These are phyloP conservation scores for Parnassius apollo DNA, from an alignment of 2,888 invertebrate genomes.

Conservation along the genomic window DNA sequence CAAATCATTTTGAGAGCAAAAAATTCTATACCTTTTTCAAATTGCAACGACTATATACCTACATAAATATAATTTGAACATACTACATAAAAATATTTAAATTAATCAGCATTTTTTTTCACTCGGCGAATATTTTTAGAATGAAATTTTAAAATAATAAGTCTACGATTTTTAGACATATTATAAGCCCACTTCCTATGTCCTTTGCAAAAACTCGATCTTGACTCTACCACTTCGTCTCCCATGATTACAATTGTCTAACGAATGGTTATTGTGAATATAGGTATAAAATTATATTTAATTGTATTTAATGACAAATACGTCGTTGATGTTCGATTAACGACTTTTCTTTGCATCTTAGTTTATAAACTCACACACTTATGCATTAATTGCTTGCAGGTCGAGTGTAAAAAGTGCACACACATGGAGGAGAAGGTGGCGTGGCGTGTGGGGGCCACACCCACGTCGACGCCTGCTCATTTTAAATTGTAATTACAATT, in stretches of 20 bases:
- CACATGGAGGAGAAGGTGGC: constrained; percentile 61
- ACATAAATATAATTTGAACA: background rate
- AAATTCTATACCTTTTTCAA: constrained; percentile 48
- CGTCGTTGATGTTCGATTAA: constrained; percentile 28
- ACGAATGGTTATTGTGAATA: constrained; percentile 3
- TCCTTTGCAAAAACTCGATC: constrained; percentile 21
- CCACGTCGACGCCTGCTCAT: constrained; percentile 78
- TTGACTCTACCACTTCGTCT: constrained; percentile 15
- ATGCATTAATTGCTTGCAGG: constrained; percentile 58
- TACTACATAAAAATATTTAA: constrained; percentile 15
- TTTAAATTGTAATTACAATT: constrained; percentile 82
- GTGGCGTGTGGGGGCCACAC: constrained; percentile 68
- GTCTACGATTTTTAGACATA: constrained; percentile 2
- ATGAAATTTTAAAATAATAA: constrained; percentile 9
- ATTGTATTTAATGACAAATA: constrained; percentile 19
- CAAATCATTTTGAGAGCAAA: constrained; percentile 69
- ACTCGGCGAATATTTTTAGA: background rate
- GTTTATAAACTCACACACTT: constrained; percentile 39
- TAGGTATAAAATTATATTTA: constrained; percentile 2
- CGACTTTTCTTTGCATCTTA: constrained; percentile 34
- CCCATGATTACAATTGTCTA: background rate
- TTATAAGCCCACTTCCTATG: constrained; percentile 8
- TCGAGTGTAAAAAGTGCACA: constrained; percentile 68
- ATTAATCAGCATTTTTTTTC: background rate
- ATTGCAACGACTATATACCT: constrained; percentile 34